Percentiles rank a stretch among this genome's conserved stretches.
These are phyloP conservation scores for Oriolus oriolus DNA, from an alignment of 2,113 vertebrate species.

Conservation along the genomic window DNA sequence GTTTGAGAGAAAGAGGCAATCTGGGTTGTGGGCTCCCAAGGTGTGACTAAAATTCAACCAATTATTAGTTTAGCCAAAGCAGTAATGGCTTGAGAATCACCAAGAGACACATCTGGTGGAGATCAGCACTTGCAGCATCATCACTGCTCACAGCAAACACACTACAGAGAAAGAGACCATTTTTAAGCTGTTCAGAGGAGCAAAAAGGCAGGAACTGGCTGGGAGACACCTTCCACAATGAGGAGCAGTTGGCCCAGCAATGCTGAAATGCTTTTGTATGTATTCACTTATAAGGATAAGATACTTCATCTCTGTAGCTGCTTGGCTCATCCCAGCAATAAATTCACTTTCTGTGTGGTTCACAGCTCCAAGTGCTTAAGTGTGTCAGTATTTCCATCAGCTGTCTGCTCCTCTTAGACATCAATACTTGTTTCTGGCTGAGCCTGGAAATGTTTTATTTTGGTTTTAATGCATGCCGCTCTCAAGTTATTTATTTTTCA, in stretches of 20 bases:
- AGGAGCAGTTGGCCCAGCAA: conserved; percentile 2
- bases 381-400: conserved; percentile 50
- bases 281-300: conserved; percentile 51
- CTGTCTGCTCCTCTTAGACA: conserved; percentile 16
- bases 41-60: not conserved
- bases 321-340: conserved; percentile 33
- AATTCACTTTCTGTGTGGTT: conserved; percentile 30
- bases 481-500: not conserved
- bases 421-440: conserved; percentile 7
- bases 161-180: not conserved
- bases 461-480: not conserved
- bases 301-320: conserved; percentile 4
- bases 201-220: not conserved
- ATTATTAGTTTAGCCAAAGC: not conserved
- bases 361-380: not conserved
- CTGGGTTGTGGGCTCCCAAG: not conserved
- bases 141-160: not conserved
- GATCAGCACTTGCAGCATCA: not conserved
- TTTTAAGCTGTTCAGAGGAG: not conserved
- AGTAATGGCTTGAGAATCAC: not conserved
- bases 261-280: not conserved
- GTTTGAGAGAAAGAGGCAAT: not conserved
- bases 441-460: conserved; percentile 39
- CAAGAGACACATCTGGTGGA: not conserved
- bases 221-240: not conserved